Conservation (phyloP, 2,888 invertebrate genomes). For the Pycnomerus fuliginosus region DNA sequence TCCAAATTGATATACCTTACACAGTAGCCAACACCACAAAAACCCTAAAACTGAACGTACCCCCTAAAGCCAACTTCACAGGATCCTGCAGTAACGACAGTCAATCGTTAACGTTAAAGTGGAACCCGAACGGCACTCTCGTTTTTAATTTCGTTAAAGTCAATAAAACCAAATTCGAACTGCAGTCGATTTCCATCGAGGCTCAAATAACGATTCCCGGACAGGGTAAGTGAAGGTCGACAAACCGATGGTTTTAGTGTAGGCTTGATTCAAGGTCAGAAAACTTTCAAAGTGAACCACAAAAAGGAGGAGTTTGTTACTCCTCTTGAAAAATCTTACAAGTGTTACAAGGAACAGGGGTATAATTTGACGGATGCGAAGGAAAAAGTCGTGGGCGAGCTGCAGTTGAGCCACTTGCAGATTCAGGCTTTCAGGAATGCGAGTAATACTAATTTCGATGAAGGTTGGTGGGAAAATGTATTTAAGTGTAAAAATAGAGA, state of each 20-base stretch:
- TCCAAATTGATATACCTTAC: slow-evolving; percentile 63
- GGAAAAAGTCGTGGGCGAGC: slow-evolving; percentile 49
- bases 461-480: no score
- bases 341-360: slow-evolving; percentile 63
- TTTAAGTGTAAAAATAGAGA: no score
- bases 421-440: slow-evolving; percentile 70
- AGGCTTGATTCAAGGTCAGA: slow-evolving; percentile 1
- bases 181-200: slow-evolving; percentile 25
- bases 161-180: slow-evolving; percentile 31
- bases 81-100: slow-evolving; percentile 50
- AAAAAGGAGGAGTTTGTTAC: slow-evolving; percentile 59
- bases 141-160: slow-evolving; percentile 32
- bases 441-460: slow-evolving; percentile 60
- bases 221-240: slow-evolving; percentile 10
- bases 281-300: slow-evolving; percentile 43
- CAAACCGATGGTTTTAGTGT: not conserved
- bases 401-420: slow-evolving; percentile 66
- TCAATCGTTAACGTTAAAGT: slow-evolving; percentile 43
- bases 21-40: slow-evolving; percentile 47
- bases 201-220: slow-evolving; percentile 19
- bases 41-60: slow-evolving; percentile 49
- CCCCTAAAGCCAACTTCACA: slow-evolving; percentile 46
- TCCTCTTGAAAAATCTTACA: slow-evolving; percentile 69
- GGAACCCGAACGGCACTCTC: slow-evolving; percentile 39
- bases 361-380: slow-evolving; percentile 55